phyloP scores from a whole-genome alignment of 2,888 invertebrate genomes.

The Lordiphosa andalusiaca region DNA sequence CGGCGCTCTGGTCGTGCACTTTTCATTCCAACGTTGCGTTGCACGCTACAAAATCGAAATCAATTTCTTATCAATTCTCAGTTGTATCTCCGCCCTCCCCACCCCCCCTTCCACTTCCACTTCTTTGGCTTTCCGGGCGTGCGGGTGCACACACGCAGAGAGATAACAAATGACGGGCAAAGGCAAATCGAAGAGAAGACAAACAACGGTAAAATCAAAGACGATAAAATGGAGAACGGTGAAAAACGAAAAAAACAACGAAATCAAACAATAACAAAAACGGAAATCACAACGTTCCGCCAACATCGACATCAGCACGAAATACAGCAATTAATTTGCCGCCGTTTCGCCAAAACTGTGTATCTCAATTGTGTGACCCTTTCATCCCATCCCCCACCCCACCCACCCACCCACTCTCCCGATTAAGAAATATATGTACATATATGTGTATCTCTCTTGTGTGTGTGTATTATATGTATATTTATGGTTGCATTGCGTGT shows the following conservation, averaged over 20 bases:
- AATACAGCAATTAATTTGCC: slow-evolving; percentile 60
- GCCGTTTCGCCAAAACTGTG: slow-evolving; percentile 33
- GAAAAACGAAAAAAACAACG: slow-evolving; percentile 9
- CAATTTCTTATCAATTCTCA: slow-evolving; percentile 5
- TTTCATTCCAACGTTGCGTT: slow-evolving; percentile 9
- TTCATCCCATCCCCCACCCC: neutral
- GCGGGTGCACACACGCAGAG: neutral
- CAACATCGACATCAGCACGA: slow-evolving; percentile 49
- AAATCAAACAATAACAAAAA: slow-evolving; percentile 6
- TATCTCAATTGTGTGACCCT: slow-evolving; percentile 39
- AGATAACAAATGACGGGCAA: slow-evolving; percentile 62
- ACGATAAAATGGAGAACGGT: too few relatives aligned
- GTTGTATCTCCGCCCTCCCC: slow-evolving; percentile 5
- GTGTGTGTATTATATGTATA: too few relatives aligned
- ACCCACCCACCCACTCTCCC: too few relatives aligned
- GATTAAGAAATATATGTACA: neutral
- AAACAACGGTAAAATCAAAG: slow-evolving; percentile 46
- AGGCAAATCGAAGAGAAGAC: slow-evolving; percentile 45
- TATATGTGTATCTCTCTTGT: too few relatives aligned
- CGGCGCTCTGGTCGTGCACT: neutral
- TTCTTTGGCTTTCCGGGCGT: slow-evolving; percentile 2
- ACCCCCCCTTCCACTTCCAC: neutral
- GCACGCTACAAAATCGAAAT: slow-evolving; percentile 6
- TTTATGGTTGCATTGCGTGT: slow-evolving; percentile 32
- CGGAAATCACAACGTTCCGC: too few relatives aligned